A percentile compares a stretch with the other conserved stretches of the same genome.
Conservation (phyloP, 2,113 vertebrate genomes). For the Paracyprichromis sp. region DNA sequence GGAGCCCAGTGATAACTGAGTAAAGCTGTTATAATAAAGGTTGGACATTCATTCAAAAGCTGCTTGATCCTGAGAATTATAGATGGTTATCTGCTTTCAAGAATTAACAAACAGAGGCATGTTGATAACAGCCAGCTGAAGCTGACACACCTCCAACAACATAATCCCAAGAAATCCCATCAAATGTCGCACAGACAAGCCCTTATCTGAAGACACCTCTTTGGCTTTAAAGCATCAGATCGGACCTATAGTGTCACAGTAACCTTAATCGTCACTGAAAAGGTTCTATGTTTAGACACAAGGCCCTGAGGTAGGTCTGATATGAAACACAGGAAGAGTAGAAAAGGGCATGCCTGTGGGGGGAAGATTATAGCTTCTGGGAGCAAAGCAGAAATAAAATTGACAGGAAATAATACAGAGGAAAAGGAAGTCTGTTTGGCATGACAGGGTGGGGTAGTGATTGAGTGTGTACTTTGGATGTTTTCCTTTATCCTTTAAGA, state of each 20-base stretch:
- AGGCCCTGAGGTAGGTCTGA: not conserved
- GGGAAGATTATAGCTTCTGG: not conserved
- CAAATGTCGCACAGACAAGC: not conserved
- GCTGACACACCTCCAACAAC: not conserved
- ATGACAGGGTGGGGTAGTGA: not conserved
- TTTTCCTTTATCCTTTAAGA: not conserved
- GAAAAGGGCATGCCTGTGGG: not conserved
- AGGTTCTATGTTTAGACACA: constrained; percentile 20
- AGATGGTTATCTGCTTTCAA: not conserved
- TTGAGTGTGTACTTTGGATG: not conserved
- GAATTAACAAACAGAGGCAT: not conserved
- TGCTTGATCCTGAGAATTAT: not conserved
- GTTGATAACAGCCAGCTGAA: not conserved
- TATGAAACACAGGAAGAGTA: constrained; percentile 26
- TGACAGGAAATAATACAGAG: constrained; percentile 34
- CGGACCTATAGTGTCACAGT: not conserved
- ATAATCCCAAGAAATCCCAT: not conserved
- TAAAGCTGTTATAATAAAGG: not conserved
- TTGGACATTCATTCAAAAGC: not conserved
- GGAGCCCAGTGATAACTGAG: not conserved
- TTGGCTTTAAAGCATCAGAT: not conserved
- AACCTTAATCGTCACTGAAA: not conserved
- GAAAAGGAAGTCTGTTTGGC: constrained; percentile 46
- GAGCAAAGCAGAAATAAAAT: constrained; percentile 12
- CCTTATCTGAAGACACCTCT: not conserved